Conservation (phyloP, 2,113 vertebrate genomes). For the Xyrauchen texanus region DNA sequence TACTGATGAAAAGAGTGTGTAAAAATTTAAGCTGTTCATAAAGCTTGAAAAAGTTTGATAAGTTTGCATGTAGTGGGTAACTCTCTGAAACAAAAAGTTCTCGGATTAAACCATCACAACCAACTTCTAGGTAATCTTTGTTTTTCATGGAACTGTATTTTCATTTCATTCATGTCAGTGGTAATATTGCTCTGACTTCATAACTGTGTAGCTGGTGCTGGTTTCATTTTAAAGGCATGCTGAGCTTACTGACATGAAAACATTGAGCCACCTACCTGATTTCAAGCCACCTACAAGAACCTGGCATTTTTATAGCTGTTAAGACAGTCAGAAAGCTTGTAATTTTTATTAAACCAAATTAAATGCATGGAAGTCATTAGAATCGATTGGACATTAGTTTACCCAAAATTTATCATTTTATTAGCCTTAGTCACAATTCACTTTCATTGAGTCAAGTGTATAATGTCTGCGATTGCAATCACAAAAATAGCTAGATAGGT, state of each 20-base stretch:
- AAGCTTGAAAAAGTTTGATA: not conserved
- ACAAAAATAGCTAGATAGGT: too few relatives aligned
- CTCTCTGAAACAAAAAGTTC: not conserved
- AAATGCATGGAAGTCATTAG: too few relatives aligned
- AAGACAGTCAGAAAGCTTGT: too few relatives aligned
- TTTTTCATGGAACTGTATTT: conserved; percentile 10
- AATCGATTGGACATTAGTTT: too few relatives aligned
- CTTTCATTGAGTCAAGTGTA: too few relatives aligned
- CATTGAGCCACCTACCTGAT: not conserved
- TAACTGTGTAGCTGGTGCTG: not conserved
- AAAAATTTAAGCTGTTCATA: conserved; percentile 17
- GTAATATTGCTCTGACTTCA: not conserved
- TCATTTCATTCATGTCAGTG: not conserved
- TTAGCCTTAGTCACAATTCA: too few relatives aligned
- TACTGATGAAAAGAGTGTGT: conserved; percentile 25
- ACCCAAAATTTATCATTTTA: too few relatives aligned
- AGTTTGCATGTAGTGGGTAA: too few relatives aligned
- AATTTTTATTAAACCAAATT: too few relatives aligned
- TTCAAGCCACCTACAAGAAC: too few relatives aligned
- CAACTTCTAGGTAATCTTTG: not conserved
- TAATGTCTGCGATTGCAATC: too few relatives aligned
- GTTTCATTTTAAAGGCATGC: not conserved
- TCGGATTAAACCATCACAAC: not conserved
- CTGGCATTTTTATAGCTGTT: too few relatives aligned
- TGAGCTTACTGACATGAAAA: conserved; percentile 21